These are phyloP conservation scores for Ptychoptera albimana DNA, from an alignment of 2,888 invertebrate species.

Conservation along the genomic window DNA sequence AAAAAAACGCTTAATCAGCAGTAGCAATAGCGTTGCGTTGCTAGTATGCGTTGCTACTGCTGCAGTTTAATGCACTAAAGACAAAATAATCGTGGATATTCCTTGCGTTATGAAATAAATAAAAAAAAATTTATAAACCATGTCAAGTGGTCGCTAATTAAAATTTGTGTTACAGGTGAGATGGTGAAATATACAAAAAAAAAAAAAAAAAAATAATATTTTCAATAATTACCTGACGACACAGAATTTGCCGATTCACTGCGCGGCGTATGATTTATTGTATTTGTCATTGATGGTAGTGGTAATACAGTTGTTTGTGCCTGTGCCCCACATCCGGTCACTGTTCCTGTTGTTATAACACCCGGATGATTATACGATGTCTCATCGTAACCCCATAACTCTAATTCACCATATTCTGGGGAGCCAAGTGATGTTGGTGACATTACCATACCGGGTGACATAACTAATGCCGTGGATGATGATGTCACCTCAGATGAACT, in stretches of 20 bases:
- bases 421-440: slow-evolving; percentile 57
- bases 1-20: too few species aligned
- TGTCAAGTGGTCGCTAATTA: too few species aligned
- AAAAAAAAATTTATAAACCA: too few species aligned
- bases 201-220: too few species aligned
- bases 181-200: too few species aligned
- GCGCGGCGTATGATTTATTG: slow-evolving; percentile 20
- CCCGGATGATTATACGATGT: slow-evolving; percentile 23
- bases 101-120: too few species aligned
- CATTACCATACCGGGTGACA: slow-evolving; percentile 58
- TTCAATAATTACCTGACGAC: slow-evolving; percentile 29
- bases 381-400: slow-evolving; percentile 59
- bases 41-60: too few species aligned
- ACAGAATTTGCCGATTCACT: slow-evolving; percentile 31
- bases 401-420: slow-evolving; percentile 62
- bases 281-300: slow-evolving; percentile 28
- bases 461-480: slow-evolving; percentile 51
- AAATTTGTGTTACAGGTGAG: too few species aligned
- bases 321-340: slow-evolving; percentile 34
- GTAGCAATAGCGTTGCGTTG: too few species aligned
- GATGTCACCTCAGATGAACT: slow-evolving; percentile 62
- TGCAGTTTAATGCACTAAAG: too few species aligned
- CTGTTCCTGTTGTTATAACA: slow-evolving; percentile 29
- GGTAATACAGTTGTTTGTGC: slow-evolving; percentile 38
- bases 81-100: too few species aligned